phyloP scores from a whole-genome alignment of 2,113 vertebrate species.

The Ictidomys tridecemlineatus region DNA sequence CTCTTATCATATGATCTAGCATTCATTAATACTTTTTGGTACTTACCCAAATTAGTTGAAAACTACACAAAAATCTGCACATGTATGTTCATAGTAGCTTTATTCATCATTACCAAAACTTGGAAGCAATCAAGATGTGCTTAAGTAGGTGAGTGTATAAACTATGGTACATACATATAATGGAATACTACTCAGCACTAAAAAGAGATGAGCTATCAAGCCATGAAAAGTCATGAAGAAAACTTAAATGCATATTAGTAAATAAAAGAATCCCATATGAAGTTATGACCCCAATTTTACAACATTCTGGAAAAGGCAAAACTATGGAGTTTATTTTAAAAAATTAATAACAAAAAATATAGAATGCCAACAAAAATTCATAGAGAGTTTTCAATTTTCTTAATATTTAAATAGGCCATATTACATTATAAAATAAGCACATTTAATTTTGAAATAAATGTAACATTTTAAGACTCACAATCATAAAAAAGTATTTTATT shows the following conservation, averaged over 20 bases:
- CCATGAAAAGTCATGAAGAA: background rate
- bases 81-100: background rate
- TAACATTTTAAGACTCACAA: slow-evolving; percentile 10
- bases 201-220: background rate
- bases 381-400: slow-evolving; percentile 9
- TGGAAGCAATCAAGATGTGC: background rate
- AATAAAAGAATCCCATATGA: background rate
- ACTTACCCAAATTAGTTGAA: slow-evolving; percentile 35
- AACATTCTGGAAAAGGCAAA: slow-evolving; percentile 43
- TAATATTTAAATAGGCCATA: slow-evolving; percentile 32
- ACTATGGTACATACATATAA: background rate
- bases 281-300: slow-evolving; percentile 3
- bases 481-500: slow-evolving; percentile 37
- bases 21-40: background rate
- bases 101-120: slow-evolving; percentile 13
- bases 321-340: background rate
- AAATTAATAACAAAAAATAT: slow-evolving; percentile 23
- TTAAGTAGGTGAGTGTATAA: background rate
- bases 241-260: background rate
- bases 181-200: background rate
- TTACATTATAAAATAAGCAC: slow-evolving; percentile 13
- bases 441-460: slow-evolving; percentile 28
- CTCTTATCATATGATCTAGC: background rate
- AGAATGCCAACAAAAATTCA: slow-evolving; percentile 40
- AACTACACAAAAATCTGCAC: background rate